Conservation (phyloP, 1,140 invertebrate species). For the Ceratosolen fusciceps region DNA sequence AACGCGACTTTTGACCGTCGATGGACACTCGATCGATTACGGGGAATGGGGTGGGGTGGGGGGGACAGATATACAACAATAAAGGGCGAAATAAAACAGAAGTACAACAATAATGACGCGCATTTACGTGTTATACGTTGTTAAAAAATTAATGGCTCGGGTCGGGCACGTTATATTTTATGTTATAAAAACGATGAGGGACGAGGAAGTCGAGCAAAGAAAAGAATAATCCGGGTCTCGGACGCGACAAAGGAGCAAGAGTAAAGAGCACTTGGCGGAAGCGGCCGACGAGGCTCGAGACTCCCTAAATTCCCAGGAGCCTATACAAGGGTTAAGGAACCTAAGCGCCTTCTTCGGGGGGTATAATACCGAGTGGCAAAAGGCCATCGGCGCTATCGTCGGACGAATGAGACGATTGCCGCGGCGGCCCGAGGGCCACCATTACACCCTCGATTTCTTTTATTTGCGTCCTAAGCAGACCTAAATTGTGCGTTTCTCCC, state of each 20-base stretch:
- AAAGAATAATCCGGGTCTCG: not conserved
- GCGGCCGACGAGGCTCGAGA: not conserved
- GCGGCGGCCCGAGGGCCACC: constrained; percentile 63
- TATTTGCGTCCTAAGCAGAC: constrained; percentile 62
- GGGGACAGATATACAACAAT: too few relatives aligned
- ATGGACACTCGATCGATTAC: too few relatives aligned
- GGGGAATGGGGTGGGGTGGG: too few relatives aligned
- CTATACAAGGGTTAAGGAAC: constrained; percentile 71
- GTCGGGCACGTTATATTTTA: too few relatives aligned
- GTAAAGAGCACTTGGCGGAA: constrained; percentile 1
- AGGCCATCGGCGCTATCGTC: constrained; percentile 60
- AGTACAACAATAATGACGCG: too few relatives aligned
- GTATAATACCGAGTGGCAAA: constrained; percentile 48
- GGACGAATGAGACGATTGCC: constrained; percentile 19
- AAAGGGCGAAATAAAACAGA: too few relatives aligned
- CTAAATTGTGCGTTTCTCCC: constrained; percentile 30
- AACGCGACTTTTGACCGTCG: too few relatives aligned
- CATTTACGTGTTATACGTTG: too few relatives aligned
- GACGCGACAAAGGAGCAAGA: not conserved
- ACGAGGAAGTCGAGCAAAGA: not conserved
- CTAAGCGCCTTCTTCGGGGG: constrained; percentile 57
- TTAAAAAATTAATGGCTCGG: too few relatives aligned
- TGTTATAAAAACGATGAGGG: too few relatives aligned
- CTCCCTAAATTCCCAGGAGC: constrained; percentile 13
- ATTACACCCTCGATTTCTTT: constrained; percentile 67